Evolutionary conservation across 1,140 invertebrate species (phyloP), one percentile per base, ranked within the genome.

Genomic region (Monochamus saltuarius): DNA sequence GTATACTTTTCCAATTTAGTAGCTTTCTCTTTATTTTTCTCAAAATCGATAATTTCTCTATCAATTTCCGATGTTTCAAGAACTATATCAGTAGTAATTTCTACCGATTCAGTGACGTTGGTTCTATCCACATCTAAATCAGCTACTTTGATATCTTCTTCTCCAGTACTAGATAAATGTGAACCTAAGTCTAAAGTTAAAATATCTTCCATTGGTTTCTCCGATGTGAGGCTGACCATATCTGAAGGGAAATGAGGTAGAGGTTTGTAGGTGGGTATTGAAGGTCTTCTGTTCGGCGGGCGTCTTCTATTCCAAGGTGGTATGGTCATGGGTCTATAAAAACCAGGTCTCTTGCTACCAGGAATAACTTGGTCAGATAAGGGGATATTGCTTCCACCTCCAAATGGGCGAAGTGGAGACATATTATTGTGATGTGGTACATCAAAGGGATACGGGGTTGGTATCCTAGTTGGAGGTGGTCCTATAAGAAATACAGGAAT

Each of bases 311-410:
- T 84, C 85, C 84, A 86, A 0, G 84, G 84, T 13, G 84, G 83
- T 34, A 71, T 65, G 29, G 69, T 73, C 9, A 79, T 75, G 38
- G 80, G 83, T 62, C 85, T 77, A 47, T 80, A 77, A 38, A 84
- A 80, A 2, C 80, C 81, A 35, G 85, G 85, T 55, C 83, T 73
- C 51, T 77, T 73, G 59, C 53, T 70, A 45, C 81, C 66, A 6
- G 89, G 87, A 14, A 89, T 86, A 42, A 90, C 83, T 73, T 89
- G 85, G 64, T 91, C 88, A 1, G 89, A 87, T 46, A 90, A 75
- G 51, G 88, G 88, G 34, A 91, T 83, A 10, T 86, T 88, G 56
- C 84, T 85, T 56, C 85, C 72, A 55, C 35, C 9, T 2, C 36
- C 37, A 6, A 82, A 85, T 2, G 87, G 83, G 61, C 82, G 73